Percentiles rank a stretch among this genome's conserved stretches.
These are phyloP conservation scores for Itoplectis maculator DNA, from an alignment of 2,888 invertebrate species.

Conservation along the genomic window DNA sequence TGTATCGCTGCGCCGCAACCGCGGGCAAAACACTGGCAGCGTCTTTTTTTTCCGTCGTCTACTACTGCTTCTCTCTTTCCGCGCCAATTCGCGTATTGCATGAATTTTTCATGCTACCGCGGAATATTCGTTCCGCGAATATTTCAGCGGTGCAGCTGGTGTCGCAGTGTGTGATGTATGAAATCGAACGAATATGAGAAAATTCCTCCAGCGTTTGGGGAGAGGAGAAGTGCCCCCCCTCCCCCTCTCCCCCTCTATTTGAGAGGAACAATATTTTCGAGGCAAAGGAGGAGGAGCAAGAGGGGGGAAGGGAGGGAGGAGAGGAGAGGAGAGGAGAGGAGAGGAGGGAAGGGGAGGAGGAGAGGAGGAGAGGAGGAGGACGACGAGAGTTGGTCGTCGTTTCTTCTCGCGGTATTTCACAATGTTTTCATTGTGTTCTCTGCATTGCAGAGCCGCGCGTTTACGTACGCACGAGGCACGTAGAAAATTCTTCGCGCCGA, in stretches of 20 bases:
- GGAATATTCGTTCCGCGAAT: slow-evolving; percentile 9
- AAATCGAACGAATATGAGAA: slow-evolving; percentile 18
- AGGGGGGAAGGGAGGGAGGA: neutral
- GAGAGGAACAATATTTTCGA: too few relatives aligned
- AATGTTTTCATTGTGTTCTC: slow-evolving; percentile 31
- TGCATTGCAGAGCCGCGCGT: slow-evolving; percentile 17
- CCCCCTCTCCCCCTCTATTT: too few relatives aligned
- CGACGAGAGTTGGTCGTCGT: neutral
- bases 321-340: neutral
- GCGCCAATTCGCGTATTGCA: neutral
- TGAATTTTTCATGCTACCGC: slow-evolving; percentile 5
- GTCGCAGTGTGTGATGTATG: neutral
- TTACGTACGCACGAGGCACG: slow-evolving; percentile 13
- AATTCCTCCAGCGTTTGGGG: neutral
- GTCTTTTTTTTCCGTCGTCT: neutral
- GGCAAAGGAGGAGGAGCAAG: too few relatives aligned
- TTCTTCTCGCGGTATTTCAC: slow-evolving; percentile 33
- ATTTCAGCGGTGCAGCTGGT: neutral
- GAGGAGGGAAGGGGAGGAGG: neutral
- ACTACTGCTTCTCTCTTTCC: too few relatives aligned
- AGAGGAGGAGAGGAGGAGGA: neutral
- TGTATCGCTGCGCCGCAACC: neutral
- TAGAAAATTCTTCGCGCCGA: slow-evolving; percentile 16
- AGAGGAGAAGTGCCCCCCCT: too few relatives aligned
- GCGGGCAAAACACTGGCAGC: neutral